Conservation (phyloP, 1,140 invertebrate species). For the Doryteuthis pealeii region DNA sequence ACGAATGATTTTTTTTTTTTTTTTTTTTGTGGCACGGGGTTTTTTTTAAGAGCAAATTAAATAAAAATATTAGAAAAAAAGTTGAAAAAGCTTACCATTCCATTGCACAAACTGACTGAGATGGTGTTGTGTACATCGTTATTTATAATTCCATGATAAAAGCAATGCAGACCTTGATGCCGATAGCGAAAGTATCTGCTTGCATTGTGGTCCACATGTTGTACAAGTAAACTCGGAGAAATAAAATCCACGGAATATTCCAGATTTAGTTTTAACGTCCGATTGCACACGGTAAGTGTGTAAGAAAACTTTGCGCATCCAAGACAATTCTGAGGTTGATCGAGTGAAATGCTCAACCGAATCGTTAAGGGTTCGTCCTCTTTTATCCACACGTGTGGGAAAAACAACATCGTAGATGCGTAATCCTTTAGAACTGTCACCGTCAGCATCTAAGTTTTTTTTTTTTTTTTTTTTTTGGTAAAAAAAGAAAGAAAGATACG, state of each 20-base stretch:
- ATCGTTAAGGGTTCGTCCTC: not conserved
- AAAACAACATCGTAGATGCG: not conserved
- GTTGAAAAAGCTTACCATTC: conserved; percentile 69
- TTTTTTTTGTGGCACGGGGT: too few relatives aligned
- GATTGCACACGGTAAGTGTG: conserved; percentile 9
- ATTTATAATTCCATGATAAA: conserved; percentile 70
- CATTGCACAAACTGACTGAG: conserved; percentile 74
- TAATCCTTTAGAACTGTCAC: not conserved
- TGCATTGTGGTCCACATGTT: conserved; percentile 8
- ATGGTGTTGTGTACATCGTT: conserved; percentile 69
- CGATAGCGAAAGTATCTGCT: conserved; percentile 13
- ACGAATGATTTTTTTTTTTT: too few relatives aligned
- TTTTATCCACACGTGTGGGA: not conserved
- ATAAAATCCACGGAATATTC: conserved; percentile 15
- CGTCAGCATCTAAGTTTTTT: too few relatives aligned
- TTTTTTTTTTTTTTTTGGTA: too few relatives aligned
- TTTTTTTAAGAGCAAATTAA: too few relatives aligned
- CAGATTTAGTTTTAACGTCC: conserved; percentile 14
- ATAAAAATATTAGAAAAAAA: not conserved
- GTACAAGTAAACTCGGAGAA: conserved; percentile 11
- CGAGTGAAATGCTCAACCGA: too few relatives aligned
- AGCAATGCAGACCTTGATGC: conserved; percentile 62
- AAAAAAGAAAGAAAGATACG: too few relatives aligned
- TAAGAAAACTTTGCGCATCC: not conserved
- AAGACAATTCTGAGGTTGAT: not conserved